phyloP scores from a whole-genome alignment of 2,797 vertebrate species.

The Astyanax mexicanus region DNA sequence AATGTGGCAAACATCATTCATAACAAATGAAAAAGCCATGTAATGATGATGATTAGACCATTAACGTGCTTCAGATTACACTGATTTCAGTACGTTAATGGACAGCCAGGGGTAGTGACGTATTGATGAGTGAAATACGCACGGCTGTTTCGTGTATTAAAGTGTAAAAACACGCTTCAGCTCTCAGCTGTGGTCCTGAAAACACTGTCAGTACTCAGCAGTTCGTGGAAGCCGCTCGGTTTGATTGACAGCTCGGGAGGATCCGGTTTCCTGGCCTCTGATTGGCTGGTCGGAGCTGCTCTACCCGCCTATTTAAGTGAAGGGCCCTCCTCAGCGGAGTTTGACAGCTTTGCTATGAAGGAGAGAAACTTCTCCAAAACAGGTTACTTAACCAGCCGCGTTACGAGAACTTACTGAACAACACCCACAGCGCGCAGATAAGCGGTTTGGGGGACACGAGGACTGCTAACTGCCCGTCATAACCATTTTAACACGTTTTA shows the following conservation, averaged over 20 bases:
- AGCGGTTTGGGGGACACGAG: background rate
- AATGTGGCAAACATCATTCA: constrained; percentile 32
- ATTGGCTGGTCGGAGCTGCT: constrained; percentile 6
- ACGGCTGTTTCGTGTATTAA: background rate
- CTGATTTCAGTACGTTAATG: background rate
- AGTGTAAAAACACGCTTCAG: background rate
- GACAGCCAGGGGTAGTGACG: background rate
- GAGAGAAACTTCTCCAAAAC: background rate
- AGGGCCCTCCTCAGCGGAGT: background rate
- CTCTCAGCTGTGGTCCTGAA: background rate
- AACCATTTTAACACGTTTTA: background rate
- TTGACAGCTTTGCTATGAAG: background rate
- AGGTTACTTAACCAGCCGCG: no score
- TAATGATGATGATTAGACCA: no score
- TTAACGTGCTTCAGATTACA: no score
- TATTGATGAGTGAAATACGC: background rate
- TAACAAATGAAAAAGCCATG: background rate
- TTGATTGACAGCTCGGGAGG: constrained; percentile 26
- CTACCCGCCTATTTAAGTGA: background rate
- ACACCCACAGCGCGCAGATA: background rate
- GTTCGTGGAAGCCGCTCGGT: constrained; percentile 13
- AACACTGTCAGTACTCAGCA: background rate
- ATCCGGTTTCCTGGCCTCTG: background rate
- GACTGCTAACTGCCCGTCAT: background rate
- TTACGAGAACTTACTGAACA: background rate